phyloP scores from a whole-genome alignment of 2,888 invertebrate genomes.

The Xestoiulus laeticollis region DNA sequence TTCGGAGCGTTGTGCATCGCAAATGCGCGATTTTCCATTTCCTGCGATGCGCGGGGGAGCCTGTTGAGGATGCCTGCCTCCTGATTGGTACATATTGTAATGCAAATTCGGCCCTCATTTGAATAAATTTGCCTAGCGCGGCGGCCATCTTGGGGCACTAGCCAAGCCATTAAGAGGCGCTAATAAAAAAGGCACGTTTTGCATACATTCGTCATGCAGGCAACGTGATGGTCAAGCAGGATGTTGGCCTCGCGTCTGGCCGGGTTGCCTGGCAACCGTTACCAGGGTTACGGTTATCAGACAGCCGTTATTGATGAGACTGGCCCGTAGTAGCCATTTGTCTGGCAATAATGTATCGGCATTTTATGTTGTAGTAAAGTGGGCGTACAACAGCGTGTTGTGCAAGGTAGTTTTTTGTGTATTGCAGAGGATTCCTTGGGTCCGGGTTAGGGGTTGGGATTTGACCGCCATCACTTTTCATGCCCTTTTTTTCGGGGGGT shows the following conservation, averaged over 20 bases:
- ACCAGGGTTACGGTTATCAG: constrained; percentile 49
- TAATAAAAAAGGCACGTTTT: constrained; percentile 23
- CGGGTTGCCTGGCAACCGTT: constrained; percentile 49
- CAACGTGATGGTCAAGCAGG: constrained; percentile 44
- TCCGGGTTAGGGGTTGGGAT: constrained; percentile 22
- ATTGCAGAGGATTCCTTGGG: constrained; percentile 27
- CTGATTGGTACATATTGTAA: constrained; percentile 45
- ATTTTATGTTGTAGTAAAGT: constrained; percentile 52
- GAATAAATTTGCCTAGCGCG: constrained; percentile 36
- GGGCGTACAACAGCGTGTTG: constrained; percentile 47
- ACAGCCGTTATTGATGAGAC: constrained; percentile 54
- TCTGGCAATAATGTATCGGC: constrained; percentile 53
- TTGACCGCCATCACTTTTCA: constrained; percentile 12
- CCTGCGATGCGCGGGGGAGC: background rate
- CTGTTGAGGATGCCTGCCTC: constrained; percentile 8
- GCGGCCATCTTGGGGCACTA: constrained; percentile 30
- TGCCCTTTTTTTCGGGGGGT: constrained; percentile 11
- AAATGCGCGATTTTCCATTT: constrained; percentile 34
- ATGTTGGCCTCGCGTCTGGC: constrained; percentile 48
- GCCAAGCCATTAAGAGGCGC: background rate
- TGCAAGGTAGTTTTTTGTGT: constrained; percentile 47
- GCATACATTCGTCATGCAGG: constrained; percentile 37
- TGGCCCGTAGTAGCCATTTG: constrained; percentile 53
- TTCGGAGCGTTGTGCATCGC: constrained; percentile 22
- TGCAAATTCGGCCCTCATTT: constrained; percentile 35